These are phyloP conservation scores for Vesta saturnalis DNA, from an alignment of 2,888 invertebrate genomes.

Conservation along the genomic window DNA sequence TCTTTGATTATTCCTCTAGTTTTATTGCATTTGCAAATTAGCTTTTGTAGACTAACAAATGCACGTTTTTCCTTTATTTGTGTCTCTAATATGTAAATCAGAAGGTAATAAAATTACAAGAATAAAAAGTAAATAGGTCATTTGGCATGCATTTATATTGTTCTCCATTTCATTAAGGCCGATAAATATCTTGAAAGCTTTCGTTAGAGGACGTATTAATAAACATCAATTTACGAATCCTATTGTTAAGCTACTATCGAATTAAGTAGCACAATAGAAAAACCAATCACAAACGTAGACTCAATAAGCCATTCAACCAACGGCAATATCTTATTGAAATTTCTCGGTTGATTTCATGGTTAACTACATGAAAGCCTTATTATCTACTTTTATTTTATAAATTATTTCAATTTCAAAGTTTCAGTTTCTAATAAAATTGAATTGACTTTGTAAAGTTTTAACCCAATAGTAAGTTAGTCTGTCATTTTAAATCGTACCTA, in stretches of 20 bases:
- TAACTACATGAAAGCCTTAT: not conserved
- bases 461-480: not conserved
- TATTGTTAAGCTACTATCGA: not conserved
- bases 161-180: not conserved
- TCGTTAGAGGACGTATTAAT: not conserved
- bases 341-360: slow-evolving; percentile 11
- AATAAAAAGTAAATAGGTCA: not conserved
- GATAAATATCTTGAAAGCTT: not conserved
- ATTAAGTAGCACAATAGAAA: slow-evolving; percentile 15
- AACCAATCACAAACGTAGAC: slow-evolving; percentile 27
- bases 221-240: not conserved
- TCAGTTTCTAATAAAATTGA: not conserved
- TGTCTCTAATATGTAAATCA: slow-evolving; percentile 2
- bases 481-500: slow-evolving; percentile 20
- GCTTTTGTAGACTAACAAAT: slow-evolving; percentile 4
- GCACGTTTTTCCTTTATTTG: slow-evolving; percentile 1
- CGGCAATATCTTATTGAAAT: slow-evolving; percentile 22
- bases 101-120: not conserved
- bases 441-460: not conserved
- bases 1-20: slow-evolving; percentile 13
- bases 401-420: not conserved
- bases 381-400: too few relatives aligned
- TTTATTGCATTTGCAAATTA: slow-evolving; percentile 12
- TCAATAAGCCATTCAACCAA: slow-evolving; percentile 23
- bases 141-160: not conserved